Evolutionary conservation across 2,888 invertebrate species (phyloP).

Genomic region (Hydrotaea cyrtoneurina): DNA sequence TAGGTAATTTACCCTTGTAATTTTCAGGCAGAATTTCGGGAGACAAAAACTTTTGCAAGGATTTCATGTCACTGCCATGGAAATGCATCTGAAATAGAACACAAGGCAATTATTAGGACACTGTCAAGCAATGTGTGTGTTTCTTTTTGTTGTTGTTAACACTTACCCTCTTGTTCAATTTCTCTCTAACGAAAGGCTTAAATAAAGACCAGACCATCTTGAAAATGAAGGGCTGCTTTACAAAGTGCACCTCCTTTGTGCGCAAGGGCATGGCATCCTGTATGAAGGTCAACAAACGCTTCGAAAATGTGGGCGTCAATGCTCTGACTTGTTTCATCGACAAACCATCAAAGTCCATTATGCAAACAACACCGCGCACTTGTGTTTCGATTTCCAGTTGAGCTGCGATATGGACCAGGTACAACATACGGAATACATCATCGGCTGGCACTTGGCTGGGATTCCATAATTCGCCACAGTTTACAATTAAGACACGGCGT

Average conservation of each 20-base stretch:
- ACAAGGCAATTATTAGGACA: constrained; percentile 23
- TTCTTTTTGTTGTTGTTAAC: too few relatives aligned
- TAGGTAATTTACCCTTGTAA: constrained; percentile 88
- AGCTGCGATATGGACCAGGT: constrained; percentile 89
- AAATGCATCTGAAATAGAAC: constrained; percentile 86
- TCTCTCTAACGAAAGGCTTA: constrained; percentile 90
- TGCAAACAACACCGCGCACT: constrained; percentile 89
- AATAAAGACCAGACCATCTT: constrained; percentile 92
- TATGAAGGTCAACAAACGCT: constrained; percentile 89
- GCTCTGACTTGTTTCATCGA: constrained; percentile 88
- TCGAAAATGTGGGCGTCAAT: constrained; percentile 88
- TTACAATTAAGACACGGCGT: constrained; percentile 88
- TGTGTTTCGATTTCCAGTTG: constrained; percentile 89
- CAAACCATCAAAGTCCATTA: constrained; percentile 91
- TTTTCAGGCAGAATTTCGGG: constrained; percentile 87
- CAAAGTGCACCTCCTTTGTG: constrained; percentile 92
- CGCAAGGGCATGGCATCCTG: constrained; percentile 93
- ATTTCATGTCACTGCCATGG: constrained; percentile 90
- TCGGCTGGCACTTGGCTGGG: constrained; percentile 87
- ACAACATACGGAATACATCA: constrained; percentile 89
- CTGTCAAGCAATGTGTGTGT: too few relatives aligned
- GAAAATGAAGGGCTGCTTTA: constrained; percentile 92
- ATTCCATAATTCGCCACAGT: constrained; percentile 89
- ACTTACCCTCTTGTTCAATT: constrained; percentile 88
- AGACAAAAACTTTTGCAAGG: constrained; percentile 87